Percentiles rank a stretch among this genome's conserved stretches.
Evolutionary conservation across 2,797 vertebrate species (phyloP).

Genomic region (Heteromormyrus szaboi): DNA sequence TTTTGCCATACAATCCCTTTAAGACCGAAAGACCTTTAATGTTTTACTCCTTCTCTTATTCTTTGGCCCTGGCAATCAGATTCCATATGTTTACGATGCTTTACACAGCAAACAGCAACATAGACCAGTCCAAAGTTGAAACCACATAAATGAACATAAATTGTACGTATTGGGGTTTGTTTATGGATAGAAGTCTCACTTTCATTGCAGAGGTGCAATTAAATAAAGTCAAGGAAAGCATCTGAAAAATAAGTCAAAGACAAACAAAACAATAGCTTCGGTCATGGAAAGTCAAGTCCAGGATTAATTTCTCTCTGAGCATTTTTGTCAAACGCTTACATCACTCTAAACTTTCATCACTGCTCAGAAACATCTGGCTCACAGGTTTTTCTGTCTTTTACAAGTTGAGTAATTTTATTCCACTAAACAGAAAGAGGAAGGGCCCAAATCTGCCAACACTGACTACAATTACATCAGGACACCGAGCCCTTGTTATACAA

Average conservation of each 20-base stretch:
- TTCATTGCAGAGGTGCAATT: slow-evolving; percentile 26
- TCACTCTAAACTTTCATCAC: slow-evolving; percentile 78
- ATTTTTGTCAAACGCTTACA: slow-evolving; percentile 81
- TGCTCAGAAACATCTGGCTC: slow-evolving; percentile 84
- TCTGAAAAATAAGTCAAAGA: slow-evolving; percentile 52
- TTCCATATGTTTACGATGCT: neutral
- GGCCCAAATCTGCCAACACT: slow-evolving; percentile 47
- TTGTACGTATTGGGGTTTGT: slow-evolving; percentile 20
- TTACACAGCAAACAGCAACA: neutral
- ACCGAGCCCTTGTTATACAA: slow-evolving; percentile 54
- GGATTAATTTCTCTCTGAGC: slow-evolving; percentile 79
- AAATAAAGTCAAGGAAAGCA: slow-evolving; percentile 39
- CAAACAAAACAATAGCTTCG: slow-evolving; percentile 53
- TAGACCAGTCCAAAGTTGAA: slow-evolving; percentile 28
- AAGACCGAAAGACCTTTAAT: slow-evolving; percentile 21
- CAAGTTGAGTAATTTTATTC: slow-evolving; percentile 68
- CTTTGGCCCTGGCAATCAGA: neutral
- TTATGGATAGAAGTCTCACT: slow-evolving; percentile 33
- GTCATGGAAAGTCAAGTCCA: slow-evolving; percentile 61
- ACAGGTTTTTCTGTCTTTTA: slow-evolving; percentile 62
- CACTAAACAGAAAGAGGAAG: slow-evolving; percentile 66
- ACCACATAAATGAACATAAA: slow-evolving; percentile 24
- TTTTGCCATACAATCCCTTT: slow-evolving; percentile 30
- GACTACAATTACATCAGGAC: slow-evolving; percentile 65
- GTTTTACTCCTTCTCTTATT: slow-evolving; percentile 7